Evolutionary conservation across 2,888 invertebrate species (phyloP), one percentile per base, ranked within the genome.

Genomic region (Tetropium fuscum): DNA sequence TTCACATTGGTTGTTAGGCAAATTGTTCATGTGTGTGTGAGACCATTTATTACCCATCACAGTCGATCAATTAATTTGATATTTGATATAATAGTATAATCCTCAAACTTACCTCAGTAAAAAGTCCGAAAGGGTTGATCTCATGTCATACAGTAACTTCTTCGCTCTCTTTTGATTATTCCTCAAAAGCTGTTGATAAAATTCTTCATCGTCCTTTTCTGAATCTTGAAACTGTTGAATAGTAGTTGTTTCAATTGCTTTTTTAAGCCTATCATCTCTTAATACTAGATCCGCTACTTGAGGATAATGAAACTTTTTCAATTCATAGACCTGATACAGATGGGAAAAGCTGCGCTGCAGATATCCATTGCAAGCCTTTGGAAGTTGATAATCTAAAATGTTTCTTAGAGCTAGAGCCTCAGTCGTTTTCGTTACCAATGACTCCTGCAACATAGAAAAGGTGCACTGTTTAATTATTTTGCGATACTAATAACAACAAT

Each of bases 91-190:
- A 3, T 15, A 6, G 11, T 13, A 44, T 15, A 27, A 44, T 2
- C 6, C 5, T 1, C n/a, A n/a, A 10, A 41, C 74, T 67, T 74
- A 86, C 82, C 86, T 85, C 40, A 90, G 80, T 18, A 92, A 79
- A 41, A 87, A 85, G 74, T 92, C 91, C 19, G 93, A 94, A 71
- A 95, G 85, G 0, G 89, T 90, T 1, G 95, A 94, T 72, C 92
- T 89, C 90, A 97, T 94, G 51, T 89, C 88, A 53, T 83, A 82
- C 2, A 96, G 82, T 51, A 95, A 87, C 55, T 83, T 84, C 61
- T 83, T 83, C 0, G 94, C 93, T 16, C 91, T 86, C 11, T 86
- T 85, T 65, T 89, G 87, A 38, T 92, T 88, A 15, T 84, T 84
- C 54, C 81, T 82, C 53, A 90, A 74, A 4, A 90, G 83, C 19